Evolutionary conservation across 2,888 invertebrate species (phyloP), one percentile per base, ranked within the genome.

Genomic region (Agelastica alni): DNA sequence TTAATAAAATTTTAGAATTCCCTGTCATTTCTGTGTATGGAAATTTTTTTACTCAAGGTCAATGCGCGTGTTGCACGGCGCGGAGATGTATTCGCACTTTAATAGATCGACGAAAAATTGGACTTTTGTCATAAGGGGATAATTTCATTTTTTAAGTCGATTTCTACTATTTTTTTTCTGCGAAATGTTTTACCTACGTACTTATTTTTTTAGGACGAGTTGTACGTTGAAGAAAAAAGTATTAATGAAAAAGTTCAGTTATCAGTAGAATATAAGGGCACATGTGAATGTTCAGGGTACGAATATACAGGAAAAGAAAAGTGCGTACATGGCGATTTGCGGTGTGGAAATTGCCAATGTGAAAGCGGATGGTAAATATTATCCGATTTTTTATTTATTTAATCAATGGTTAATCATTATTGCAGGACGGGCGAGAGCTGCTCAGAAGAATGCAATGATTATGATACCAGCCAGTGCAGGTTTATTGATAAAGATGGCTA

Each of bases 151-250:
- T n/a, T n/a, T n/a, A n/a, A n/a, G n/a, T n/a, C n/a, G n/a, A n/a
- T n/a, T n/a, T n/a, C n/a, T n/a, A n/a, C n/a, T n/a, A n/a, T n/a
- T n/a, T n/a, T n/a, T n/a, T n/a, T n/a, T n/a, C n/a, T 31, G 3
- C 5, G 28, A 2, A 1, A 28, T 28, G 7, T 26, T 28, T 2
- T 28, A 28, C 6, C 2, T 9, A 28, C n/a, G 5, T 9, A 28
- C n/a, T 28, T 5, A 7, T 36, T 45, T 18, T 54, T 58, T 39
- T 42, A 64, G 65, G 63, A 61, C 59, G 81, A 76, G 1, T 80
- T 89, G 41, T 78, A 78, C 9, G 88, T 94, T 65, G 86, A 87
- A 53, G 93, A 93, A 63, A 85, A 87, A 2, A 89, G 89, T 47
- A 79, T 94, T 42, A 84, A 89, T 41, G 86, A 88, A 65, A 76